Evolutionary conservation across 2,888 invertebrate species (phyloP).

Genomic region (Chrysolina oricalcia): DNA sequence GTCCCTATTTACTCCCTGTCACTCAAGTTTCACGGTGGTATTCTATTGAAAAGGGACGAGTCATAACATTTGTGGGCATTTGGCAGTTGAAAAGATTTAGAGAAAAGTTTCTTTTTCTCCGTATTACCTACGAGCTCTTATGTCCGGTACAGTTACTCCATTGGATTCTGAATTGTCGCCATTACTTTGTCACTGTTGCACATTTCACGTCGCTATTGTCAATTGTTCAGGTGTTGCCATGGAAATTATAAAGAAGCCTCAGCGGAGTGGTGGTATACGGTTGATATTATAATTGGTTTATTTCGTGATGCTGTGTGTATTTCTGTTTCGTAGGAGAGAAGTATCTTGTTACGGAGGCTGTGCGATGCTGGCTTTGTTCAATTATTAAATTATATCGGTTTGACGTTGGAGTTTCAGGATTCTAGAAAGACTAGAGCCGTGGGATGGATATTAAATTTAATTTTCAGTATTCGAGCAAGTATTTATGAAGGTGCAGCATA

Average conservation of each 20-base stretch:
- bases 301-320: conserved; percentile 1
- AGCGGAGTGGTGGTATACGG: background rate
- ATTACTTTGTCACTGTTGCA: conserved; percentile 27
- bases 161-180: background rate
- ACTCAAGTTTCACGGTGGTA: conserved; percentile 58
- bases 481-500: no score
- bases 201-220: conserved; percentile 36
- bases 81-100: conserved; percentile 35
- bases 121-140: conserved; percentile 37
- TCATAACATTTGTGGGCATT: conserved; percentile 58
- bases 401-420: background rate
- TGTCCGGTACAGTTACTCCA: conserved; percentile 39
- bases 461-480: background rate
- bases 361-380: background rate
- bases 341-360: conserved; percentile 8
- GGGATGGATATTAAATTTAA: conserved; percentile 13
- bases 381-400: conserved; percentile 22
- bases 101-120: conserved; percentile 37
- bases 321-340: conserved; percentile 10
- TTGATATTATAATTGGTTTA: conserved; percentile 27
- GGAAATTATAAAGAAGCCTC: conserved; percentile 12
- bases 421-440: background rate
- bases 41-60: conserved; percentile 55
- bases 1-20: conserved; percentile 48
- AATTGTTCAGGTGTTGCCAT: conserved; percentile 41